Conservation (phyloP, 2,113 vertebrate genomes). For the Zootoca vivipara region DNA sequence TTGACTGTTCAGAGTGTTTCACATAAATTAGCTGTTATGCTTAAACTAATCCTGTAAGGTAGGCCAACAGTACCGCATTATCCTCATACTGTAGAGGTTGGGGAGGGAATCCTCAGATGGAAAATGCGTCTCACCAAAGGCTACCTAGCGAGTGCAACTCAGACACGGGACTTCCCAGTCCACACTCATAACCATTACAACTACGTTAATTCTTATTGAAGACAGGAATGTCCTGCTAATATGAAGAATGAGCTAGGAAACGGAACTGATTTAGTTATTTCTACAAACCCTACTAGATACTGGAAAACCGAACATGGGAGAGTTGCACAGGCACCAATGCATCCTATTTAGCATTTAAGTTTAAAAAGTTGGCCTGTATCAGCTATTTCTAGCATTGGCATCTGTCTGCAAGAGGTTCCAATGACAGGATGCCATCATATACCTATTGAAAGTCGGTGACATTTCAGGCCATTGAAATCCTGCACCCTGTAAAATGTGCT, state of each 20-base stretch:
- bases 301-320: background rate
- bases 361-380: background rate
- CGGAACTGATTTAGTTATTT: background rate
- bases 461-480: background rate
- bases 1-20: no score
- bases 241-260: background rate
- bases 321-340: background rate
- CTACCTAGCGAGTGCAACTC: background rate
- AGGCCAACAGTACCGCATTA: background rate
- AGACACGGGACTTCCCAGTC: background rate
- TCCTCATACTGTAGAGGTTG: background rate
- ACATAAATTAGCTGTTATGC: background rate
- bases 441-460: background rate
- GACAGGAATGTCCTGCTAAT: background rate
- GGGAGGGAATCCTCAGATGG: no score
- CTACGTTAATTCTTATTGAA: background rate
- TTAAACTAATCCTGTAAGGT: background rate
- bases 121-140: background rate
- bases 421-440: background rate
- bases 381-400: background rate
- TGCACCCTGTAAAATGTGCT: background rate
- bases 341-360: background rate
- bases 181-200: background rate
- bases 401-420: background rate
- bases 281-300: background rate